Evolutionary conservation across 2,888 invertebrate genomes (phyloP), one percentile per base, ranked within the genome.

Genomic region (Magallana nippona): DNA sequence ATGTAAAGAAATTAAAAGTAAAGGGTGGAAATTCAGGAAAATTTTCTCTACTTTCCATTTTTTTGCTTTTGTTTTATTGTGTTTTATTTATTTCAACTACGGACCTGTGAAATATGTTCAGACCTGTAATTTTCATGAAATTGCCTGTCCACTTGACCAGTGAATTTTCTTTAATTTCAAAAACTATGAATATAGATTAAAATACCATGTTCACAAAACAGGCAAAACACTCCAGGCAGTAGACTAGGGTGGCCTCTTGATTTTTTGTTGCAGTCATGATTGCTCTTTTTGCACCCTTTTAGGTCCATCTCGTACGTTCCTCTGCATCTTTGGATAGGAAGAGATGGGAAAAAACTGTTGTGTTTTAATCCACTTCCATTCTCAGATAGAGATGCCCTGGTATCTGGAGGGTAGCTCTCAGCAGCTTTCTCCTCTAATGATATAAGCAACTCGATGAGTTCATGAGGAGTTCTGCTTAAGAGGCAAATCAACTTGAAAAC

Each of bases 191-290:
- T n/a, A n/a, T 15, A 10, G 19, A n/a, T 11, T 60, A 32, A 17
- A 60, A 81, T 81, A 85, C 83, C 85, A 79, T 83, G 83, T 58
- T 78, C 77, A 77, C 85, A 85, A 79, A 85, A 83, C 32, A 83
- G 44, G n/a, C 62, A 63, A 62, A 85, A 85, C 19, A 85, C 82
- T 57, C 85, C 85, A 79, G 83, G 85, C 10, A 85, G 77, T 19
- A 83, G 83, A 60, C 71, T 78, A 27, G 82, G 85, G 77, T 85
- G 83, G n/a, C 82, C 82, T 79, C 60, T 83, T 13, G 78, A 58
- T 15, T 58, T 17, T 60, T 83, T 83, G 1, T 27, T 62, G n/a
- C 78, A 78, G 15, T 58, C 10, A 11, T 83, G 78, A 19, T 62
- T 78, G 17, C 57, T 82, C 22, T 55, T 79, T 77, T 55, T 44